phyloP scores from a whole-genome alignment of 2,888 invertebrate genomes.

The Conus canariensis region DNA sequence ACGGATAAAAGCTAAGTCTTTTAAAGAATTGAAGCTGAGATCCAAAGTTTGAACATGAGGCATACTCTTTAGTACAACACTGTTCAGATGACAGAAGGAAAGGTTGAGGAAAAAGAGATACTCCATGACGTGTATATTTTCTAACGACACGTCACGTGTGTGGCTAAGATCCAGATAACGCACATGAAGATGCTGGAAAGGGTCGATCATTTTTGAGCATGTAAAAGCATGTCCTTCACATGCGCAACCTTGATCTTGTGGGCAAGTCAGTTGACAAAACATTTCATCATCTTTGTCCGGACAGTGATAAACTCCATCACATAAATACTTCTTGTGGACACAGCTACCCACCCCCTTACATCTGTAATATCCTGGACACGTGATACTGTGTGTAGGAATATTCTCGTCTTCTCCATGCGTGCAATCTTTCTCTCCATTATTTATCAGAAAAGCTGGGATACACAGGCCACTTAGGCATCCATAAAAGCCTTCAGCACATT shows the following conservation, averaged over 20 bases:
- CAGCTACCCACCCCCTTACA: constrained; percentile 38
- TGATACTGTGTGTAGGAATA: neutral
- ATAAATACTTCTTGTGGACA: constrained; percentile 42
- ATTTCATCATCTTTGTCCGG: constrained; percentile 47
- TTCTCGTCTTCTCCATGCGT: constrained; percentile 44
- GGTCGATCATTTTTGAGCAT: constrained; percentile 18
- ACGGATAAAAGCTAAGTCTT: neutral
- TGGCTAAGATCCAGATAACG: constrained; percentile 34
- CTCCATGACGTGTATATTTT: constrained; percentile 5
- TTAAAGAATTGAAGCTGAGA: constrained; percentile 39
- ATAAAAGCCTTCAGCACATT: constrained; percentile 28
- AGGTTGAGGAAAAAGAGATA: constrained; percentile 26
- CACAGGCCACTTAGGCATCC: constrained; percentile 25
- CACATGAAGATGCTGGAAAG: neutral
- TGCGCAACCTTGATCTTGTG: constrained; percentile 6
- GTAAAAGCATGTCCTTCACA: constrained; percentile 30
- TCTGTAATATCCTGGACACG: constrained; percentile 44
- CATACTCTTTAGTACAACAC: neutral
- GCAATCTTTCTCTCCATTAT: constrained; percentile 36
- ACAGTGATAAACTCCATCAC: constrained; percentile 48
- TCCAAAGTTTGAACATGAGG: constrained; percentile 38
- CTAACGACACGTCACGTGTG: neutral
- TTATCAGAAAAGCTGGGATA: constrained; percentile 29
- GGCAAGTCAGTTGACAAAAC: constrained; percentile 36
- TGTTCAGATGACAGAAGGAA: neutral